Evolutionary conservation across 2,797 vertebrate genomes (phyloP).

Genomic region (Lutjanus argentimaculatus): DNA sequence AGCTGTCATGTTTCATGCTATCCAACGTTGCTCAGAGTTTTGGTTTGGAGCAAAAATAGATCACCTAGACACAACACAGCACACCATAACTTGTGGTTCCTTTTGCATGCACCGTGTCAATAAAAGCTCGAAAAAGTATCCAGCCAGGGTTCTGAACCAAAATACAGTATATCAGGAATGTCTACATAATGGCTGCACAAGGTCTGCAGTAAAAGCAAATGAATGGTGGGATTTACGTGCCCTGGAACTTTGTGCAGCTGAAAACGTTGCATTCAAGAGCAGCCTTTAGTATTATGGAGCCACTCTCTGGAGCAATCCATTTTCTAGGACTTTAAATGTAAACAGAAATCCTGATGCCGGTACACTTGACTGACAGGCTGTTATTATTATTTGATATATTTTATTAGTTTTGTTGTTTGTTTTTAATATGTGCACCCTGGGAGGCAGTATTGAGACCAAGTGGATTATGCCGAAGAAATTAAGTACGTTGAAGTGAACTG

Average conservation of each 20-base stretch:
- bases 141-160: no score
- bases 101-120: background rate
- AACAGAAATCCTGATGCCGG: background rate
- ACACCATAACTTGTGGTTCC: background rate
- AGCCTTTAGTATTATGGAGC: background rate
- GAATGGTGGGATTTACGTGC: no score
- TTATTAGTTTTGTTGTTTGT: background rate
- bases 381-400: background rate
- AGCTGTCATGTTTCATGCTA: background rate
- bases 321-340: background rate
- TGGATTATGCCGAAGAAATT: slow-evolving; percentile 19
- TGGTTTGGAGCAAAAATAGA: background rate
- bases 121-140: no score
- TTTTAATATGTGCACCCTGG: slow-evolving; percentile 1
- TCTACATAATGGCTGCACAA: background rate
- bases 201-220: background rate
- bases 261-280: background rate
- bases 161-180: background rate
- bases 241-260: background rate
- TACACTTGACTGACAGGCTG: slow-evolving; percentile 2
- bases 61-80: background rate
- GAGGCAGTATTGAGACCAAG: background rate
- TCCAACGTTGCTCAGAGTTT: background rate
- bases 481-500: background rate
- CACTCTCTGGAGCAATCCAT: background rate